phyloP scores from a whole-genome alignment of 2,113 vertebrate genomes.

The Sakesphorus luctuosus region DNA sequence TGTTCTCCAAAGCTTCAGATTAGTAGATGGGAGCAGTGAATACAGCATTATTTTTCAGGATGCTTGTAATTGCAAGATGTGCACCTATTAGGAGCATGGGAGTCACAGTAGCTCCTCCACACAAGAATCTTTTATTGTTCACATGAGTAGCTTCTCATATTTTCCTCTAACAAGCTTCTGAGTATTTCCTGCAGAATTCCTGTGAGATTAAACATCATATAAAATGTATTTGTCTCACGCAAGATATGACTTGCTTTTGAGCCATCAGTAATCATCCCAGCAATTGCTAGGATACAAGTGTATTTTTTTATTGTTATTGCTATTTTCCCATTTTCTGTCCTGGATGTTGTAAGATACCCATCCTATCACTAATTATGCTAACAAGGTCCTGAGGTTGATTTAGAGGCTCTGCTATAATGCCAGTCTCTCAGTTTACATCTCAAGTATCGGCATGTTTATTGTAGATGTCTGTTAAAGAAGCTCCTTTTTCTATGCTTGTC shows the following conservation, averaged over 20 bases:
- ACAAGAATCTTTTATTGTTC: neutral
- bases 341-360: slow-evolving; percentile 8
- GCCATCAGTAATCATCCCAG: slow-evolving; percentile 26
- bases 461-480: slow-evolving; percentile 39
- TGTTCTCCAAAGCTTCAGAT: neutral
- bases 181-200: slow-evolving; percentile 52
- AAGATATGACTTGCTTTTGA: slow-evolving; percentile 64
- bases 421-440: slow-evolving; percentile 51
- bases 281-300: neutral
- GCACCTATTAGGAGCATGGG: neutral
- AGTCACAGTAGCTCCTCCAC: neutral
- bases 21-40: neutral
- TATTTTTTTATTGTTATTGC: slow-evolving; percentile 26
- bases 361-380: slow-evolving; percentile 58
- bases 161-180: slow-evolving; percentile 49
- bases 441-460: slow-evolving; percentile 56
- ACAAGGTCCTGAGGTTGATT: slow-evolving; percentile 58
- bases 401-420: slow-evolving; percentile 40
- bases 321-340: slow-evolving; percentile 23
- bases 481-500: slow-evolving; percentile 33
- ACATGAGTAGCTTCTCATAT: slow-evolving; percentile 13
- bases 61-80: neutral
- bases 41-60: neutral
- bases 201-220: slow-evolving; percentile 46
- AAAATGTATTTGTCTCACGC: slow-evolving; percentile 19